Percentiles rank a stretch among this genome's conserved stretches.
Evolutionary conservation across 2,797 vertebrate species (phyloP).

Genomic region (Parambassis ranga): DNA sequence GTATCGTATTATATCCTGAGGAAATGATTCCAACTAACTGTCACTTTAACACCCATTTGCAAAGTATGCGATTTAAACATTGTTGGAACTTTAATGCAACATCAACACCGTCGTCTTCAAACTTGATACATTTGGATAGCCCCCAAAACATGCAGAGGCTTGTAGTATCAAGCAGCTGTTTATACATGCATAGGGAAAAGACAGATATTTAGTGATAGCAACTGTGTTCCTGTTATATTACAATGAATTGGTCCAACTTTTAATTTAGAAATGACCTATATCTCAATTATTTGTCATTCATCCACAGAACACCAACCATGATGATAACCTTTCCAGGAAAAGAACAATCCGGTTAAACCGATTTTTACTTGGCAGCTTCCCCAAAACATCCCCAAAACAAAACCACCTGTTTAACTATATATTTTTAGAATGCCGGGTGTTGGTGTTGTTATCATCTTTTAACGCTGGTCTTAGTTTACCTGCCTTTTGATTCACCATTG

Average conservation of each 20-base stretch:
- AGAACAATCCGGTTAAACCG: too few relatives aligned
- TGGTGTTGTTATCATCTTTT: slow-evolving; percentile 52
- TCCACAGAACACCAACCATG: too few relatives aligned
- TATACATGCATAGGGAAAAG: background rate
- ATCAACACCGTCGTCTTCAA: slow-evolving; percentile 27
- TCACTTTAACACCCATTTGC: slow-evolving; percentile 1
- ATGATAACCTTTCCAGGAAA: too few relatives aligned
- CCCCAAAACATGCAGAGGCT: slow-evolving; percentile 4
- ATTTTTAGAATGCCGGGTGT: slow-evolving; percentile 40
- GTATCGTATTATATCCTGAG: background rate
- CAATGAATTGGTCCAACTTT: background rate
- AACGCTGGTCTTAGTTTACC: slow-evolving; percentile 65
- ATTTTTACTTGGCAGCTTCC: background rate
- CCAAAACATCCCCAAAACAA: slow-evolving; percentile 2
- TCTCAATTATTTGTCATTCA: background rate
- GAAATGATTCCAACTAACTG: background rate
- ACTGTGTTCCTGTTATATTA: background rate
- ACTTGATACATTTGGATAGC: slow-evolving; percentile 4
- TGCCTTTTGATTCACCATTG: slow-evolving; percentile 63
- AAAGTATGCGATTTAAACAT: background rate
- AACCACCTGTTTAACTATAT: slow-evolving; percentile 9
- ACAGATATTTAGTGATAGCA: background rate
- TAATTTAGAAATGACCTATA: too few relatives aligned
- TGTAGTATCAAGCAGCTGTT: background rate
- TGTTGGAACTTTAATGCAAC: background rate